Base-by-base conservation (phyloP, 2,888 invertebrate genomes). In the Dinocampus coccinellae region DNA sequence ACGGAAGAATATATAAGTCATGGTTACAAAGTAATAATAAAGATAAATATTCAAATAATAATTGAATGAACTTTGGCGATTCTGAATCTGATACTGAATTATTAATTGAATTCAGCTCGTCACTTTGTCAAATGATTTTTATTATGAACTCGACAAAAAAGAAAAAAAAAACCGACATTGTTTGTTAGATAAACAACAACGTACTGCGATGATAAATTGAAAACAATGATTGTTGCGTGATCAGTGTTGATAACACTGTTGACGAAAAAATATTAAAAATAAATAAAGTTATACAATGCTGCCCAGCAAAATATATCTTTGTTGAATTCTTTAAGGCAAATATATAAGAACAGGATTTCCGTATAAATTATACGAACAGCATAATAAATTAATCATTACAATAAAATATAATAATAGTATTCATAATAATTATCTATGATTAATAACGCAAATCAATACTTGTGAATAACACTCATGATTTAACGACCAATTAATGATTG, bases 31-130 rank as follows among this genome's bases (percentile, higher is more conserved):
- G 39, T 58, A 33, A 39, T 57, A 22, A 58, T 42, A 58, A 26
- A 47, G 26, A 67, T 42, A 42, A 67, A 42, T 67, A 67, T 42
- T 42, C 58, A 11, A 42, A 67, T 67, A 42, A 42, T 58, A 67
- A 67, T 22, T 26, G 29, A 55, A 66, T 58, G 55, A 16, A 33
- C 42, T 55, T 42, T 63, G 39, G 55, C 26, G 33, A 26, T 63
- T 69, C n/a, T n/a, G n/a, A n/a, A n/a, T n/a, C n/a, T n/a, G n/a
- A 26, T 26, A 29, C 55, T 24, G 55, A 55, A 24, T 22, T 26
- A 3, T 55, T 24, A 26, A 26, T 55, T 3, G 26, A 55, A 55
- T 22, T 26, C 6, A 3, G 26, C 6, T 55, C 13, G 6, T 55
- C 53, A 20, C 52, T 47, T 68, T n/a, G 4, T 68, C 36, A 24